Conservation (phyloP, 1,140 invertebrate species). For the Onthophagus taurus region DNA sequence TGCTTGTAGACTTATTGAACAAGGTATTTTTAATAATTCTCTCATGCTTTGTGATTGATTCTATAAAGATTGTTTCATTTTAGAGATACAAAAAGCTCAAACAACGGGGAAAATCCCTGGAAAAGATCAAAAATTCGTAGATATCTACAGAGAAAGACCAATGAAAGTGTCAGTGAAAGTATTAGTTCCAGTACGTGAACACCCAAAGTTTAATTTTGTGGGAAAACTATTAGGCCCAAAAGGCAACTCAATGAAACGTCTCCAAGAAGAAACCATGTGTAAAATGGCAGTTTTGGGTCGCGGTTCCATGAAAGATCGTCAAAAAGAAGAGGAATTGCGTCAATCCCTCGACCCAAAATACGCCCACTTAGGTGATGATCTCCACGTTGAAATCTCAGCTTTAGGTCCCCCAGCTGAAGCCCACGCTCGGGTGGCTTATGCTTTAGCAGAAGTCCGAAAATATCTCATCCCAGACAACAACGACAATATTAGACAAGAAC, state of each 20-base stretch:
- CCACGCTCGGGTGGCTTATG: conserved; percentile 78
- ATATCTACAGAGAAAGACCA: conserved; percentile 73
- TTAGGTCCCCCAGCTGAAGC: conserved; percentile 78
- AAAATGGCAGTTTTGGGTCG: conserved; percentile 86
- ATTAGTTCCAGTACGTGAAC: conserved; percentile 69
- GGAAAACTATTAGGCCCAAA: conserved; percentile 86
- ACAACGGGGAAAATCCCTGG: conserved; percentile 19
- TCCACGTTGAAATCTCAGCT: conserved; percentile 84
- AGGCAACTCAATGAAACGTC: conserved; percentile 78
- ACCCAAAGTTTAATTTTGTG: conserved; percentile 88
- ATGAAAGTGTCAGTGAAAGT: conserved; percentile 73
- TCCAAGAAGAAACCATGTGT: conserved; percentile 87
- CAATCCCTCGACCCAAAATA: conserved; percentile 79
- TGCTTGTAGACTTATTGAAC: conserved; percentile 58
- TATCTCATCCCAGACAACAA: conserved; percentile 73
- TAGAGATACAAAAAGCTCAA: conserved; percentile 25
- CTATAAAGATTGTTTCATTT: conserved; percentile 9
- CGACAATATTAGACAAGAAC: conserved; percentile 76
- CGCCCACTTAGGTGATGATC: conserved; percentile 77
- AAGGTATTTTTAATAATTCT: conserved; percentile 41
- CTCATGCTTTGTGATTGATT: neutral
- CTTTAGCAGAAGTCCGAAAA: conserved; percentile 66
- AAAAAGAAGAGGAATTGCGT: conserved; percentile 82
- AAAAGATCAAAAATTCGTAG: conserved; percentile 40
- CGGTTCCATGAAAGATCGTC: conserved; percentile 83